phyloP scores from a whole-genome alignment of 2,113 vertebrate genomes.

The Protobothrops mucrosquamatus region DNA sequence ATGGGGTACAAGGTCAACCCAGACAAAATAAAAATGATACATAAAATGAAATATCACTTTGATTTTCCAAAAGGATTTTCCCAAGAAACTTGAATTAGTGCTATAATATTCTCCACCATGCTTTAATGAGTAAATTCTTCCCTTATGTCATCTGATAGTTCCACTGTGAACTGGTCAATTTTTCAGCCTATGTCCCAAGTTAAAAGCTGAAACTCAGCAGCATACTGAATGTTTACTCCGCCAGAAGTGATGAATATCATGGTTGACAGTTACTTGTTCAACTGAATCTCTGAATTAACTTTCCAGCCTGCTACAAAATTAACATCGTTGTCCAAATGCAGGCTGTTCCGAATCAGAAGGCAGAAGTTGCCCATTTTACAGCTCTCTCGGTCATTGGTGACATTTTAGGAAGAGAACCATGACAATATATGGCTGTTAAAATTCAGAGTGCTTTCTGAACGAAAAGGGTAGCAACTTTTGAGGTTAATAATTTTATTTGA shows the following conservation, averaged over 20 bases:
- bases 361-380: background rate
- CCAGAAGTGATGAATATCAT: background rate
- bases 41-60: background rate
- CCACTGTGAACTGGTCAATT: background rate
- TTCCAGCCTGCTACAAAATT: background rate
- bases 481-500: background rate
- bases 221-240: background rate
- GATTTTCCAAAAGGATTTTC: background rate
- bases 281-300: background rate
- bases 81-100: background rate
- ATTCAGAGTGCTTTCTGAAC: background rate
- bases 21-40: background rate
- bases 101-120: background rate
- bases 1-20: background rate
- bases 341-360: background rate
- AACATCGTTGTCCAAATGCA: background rate
- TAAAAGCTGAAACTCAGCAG: background rate
- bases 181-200: background rate
- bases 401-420: background rate
- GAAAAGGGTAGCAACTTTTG: background rate
- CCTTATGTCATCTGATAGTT: background rate
- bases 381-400: background rate
- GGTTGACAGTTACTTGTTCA: background rate
- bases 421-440: background rate
- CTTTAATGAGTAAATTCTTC: background rate